Evolutionary conservation across 2,113 vertebrate species (phyloP), one percentile per base, ranked within the genome.

Genomic region (Sphaerodactylus townsendi): DNA sequence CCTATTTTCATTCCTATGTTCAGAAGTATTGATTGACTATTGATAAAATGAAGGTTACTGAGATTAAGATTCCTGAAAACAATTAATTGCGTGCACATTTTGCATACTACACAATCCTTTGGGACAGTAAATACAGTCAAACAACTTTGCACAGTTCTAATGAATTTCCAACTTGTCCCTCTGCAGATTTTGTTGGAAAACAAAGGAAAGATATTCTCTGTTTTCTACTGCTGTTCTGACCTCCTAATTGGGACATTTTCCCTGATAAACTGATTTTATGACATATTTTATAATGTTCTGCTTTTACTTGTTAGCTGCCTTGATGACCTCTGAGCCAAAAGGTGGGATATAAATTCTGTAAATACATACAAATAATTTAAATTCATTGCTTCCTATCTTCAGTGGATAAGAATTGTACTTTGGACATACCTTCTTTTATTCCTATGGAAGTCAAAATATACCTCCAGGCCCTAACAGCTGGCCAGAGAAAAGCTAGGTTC

Each of bases 11-110:
- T 92, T 33, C 10, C 19, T 70, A 37, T 90, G 93, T 90, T 91
- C 95, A 35, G 93, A 88, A 15, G 79, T 86, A 88, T 96, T 95
- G 77, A 95, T 85, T 77, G 90, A 95, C 98, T 98, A 85, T 50
- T 81, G 84, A 94, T 50, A 86, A 91, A 39, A 0, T 2, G 64
- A 72, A 70, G 77, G n/a, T 21, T 5, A 25, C 28, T 30, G 6
- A 37, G 33, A 5, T 11, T 56, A 53, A 85, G 9, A 79, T 91
- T 87, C 78, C 44, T 83, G 1, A 25, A 46, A 62, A 84, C 5
- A 30, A 21, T 77, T 59, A 39, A 64, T 33, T 37, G 25, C 28
- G 5, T 73, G 17, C 35, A 64, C 11, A 77, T 28, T 56, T 35
- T 25, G 23, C 21, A 19, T 53, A 21, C 10, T 53, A 35, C 10